Base-by-base conservation (phyloP, 2,797 vertebrate genomes). In the Todus mexicanus region DNA sequence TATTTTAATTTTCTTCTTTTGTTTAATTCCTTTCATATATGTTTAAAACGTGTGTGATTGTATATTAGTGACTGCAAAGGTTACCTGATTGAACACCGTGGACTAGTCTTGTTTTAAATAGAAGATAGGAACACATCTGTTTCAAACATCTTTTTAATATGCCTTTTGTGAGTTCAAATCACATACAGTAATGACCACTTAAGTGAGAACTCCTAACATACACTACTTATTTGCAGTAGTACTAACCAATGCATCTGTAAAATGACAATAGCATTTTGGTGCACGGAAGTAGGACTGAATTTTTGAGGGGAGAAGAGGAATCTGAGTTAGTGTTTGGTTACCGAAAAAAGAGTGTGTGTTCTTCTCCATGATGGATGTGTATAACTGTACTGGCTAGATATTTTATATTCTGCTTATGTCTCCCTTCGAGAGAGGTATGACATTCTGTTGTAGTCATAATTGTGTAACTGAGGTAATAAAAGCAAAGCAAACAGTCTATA, bases 31-130 rank as follows among this genome's bases (percentile, higher is more conserved):
- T 94, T 91, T 81, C 43, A 79, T 29, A 33, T 4, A 8, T 35
- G 22, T 42, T 76, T 76, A 4, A 69, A 73, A 90, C 75, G 3
- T 45, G 25, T 42, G 1, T 69, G 63, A 59, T 66, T 21, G 7
- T 86, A 8, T 66, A 45, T 35, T 73, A 72, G n/a, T 50, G 59
- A 59, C 56, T 78, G 56, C 51, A 66, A 70, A 92, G 26, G 63
- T 69, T 81, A 38, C 35, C 33, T 72, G 71, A 77, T 75, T 84
- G 83, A 89, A 72, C 59, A 73, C 19, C 5, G 14, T 10, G 35
- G 75, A 53, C 50, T 74, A 59, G n/a, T 81, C 94, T 69, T 75
- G 9, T 81, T 94, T 96, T 82, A 90, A 89, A 74, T 63, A 38
- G 75, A 59, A 17, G 31, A 31, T 56, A 54, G 69, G 48, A 87